phyloP scores from a whole-genome alignment of 2,797 vertebrate genomes.

The Pempheris klunzingeri region DNA sequence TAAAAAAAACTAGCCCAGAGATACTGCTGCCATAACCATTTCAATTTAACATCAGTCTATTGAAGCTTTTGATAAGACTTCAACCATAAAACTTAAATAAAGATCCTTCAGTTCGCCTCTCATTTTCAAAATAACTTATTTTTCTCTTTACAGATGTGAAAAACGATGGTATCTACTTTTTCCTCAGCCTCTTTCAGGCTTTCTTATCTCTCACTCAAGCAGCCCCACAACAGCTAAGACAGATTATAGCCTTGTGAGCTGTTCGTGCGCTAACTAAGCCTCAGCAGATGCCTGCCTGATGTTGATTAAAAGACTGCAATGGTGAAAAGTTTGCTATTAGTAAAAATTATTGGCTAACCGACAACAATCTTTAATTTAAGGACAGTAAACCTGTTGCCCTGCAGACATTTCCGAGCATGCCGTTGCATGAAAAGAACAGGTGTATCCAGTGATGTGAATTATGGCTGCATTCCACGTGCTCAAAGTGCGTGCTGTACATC shows the following conservation, averaged over 20 bases:
- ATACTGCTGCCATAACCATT: not conserved
- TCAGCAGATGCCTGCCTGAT: constrained; percentile 46
- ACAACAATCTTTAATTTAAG: not conserved
- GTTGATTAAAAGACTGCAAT: constrained; percentile 39
- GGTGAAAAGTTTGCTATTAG: constrained; percentile 13
- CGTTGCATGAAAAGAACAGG: constrained; percentile 2
- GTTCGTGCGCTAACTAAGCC: constrained; percentile 36
- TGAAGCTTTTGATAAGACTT: too few species aligned
- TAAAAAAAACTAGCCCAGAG: not conserved
- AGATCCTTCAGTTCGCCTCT: not conserved
- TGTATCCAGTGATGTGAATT: constrained; percentile 6
- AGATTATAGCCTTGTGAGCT: constrained; percentile 37
- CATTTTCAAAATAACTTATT: constrained; percentile 2
- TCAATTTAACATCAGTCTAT: not conserved
- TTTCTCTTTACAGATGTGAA: constrained; percentile 1
- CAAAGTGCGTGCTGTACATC: not conserved
- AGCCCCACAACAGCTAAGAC: constrained; percentile 16
- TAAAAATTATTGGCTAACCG: not conserved
- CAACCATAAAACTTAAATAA: too few species aligned
- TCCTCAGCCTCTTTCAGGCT: not conserved
- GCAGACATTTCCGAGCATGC: not conserved
- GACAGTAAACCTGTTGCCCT: not conserved
- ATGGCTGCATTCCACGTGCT: not conserved
- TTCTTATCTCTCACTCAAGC: constrained; percentile 14
- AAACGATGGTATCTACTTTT: not conserved